Conservation (phyloP, 1,140 invertebrate species). For the Aphis craccivora region DNA sequence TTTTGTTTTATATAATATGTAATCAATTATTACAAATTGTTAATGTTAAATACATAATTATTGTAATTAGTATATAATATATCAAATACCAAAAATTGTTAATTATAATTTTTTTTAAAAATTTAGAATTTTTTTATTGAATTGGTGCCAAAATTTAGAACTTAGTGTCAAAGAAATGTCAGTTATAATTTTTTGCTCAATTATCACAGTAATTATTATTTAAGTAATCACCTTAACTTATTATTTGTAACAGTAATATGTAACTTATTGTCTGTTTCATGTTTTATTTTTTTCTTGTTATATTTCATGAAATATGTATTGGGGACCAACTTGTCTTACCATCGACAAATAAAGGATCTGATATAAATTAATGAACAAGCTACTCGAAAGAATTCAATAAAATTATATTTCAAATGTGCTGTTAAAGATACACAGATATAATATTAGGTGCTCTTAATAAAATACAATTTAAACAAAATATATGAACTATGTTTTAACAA, state of each 20-base stretch:
- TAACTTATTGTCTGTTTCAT: slow-evolving; percentile 21
- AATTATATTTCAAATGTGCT: not conserved
- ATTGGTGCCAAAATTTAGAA: slow-evolving; percentile 55
- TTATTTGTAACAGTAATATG: slow-evolving; percentile 2
- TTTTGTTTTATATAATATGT: not conserved
- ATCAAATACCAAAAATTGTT: slow-evolving; percentile 48
- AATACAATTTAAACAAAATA: not conserved
- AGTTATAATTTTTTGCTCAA: slow-evolving; percentile 56
- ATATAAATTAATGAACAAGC: not conserved
- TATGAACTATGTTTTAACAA: not conserved
- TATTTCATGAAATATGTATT: not conserved
- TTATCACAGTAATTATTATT: slow-evolving; percentile 47
- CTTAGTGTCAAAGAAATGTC: slow-evolving; percentile 43
- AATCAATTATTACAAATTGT: not conserved
- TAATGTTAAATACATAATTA: not conserved
- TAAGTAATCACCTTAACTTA: slow-evolving; percentile 12
- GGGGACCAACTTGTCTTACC: not conserved
- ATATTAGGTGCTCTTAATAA: not conserved
- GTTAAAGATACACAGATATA: not conserved
- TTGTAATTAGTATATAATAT: slow-evolving; percentile 31
- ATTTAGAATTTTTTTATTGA: slow-evolving; percentile 29
- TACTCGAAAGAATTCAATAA: not conserved
- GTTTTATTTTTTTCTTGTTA: not conserved
- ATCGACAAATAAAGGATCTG: not conserved
- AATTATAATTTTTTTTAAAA: slow-evolving; percentile 28